phyloP scores from a whole-genome alignment of 2,113 vertebrate genomes.

The Lagopus muta region DNA sequence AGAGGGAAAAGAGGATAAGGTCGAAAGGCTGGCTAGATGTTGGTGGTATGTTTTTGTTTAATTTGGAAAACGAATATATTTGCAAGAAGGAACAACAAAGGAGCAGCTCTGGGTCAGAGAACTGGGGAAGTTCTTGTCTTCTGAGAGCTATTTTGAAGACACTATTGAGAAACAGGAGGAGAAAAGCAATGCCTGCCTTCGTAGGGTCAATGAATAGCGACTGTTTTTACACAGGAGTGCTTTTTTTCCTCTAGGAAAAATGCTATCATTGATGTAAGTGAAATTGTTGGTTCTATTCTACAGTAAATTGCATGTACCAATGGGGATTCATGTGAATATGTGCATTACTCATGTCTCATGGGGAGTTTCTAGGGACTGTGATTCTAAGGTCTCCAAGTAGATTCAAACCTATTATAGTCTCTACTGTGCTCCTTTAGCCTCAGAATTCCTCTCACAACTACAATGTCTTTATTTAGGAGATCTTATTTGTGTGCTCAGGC shows the following conservation, averaged over 20 bases:
- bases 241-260: not conserved
- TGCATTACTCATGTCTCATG: not conserved
- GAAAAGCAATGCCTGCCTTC: not conserved
- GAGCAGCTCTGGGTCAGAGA: not conserved
- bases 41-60: not conserved
- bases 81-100: not conserved
- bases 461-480: not conserved
- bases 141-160: not conserved
- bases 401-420: not conserved
- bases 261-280: not conserved
- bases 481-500: not conserved
- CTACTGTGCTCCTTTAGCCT: not conserved
- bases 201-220: not conserved
- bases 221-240: not conserved
- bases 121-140: not conserved
- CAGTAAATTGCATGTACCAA: not conserved
- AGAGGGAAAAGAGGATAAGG: not conserved
- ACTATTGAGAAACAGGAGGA: not conserved
- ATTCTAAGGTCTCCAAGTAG: not conserved
- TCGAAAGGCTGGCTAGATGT: not conserved
- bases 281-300: not conserved
- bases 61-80: not conserved
- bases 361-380: not conserved
- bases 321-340: not conserved
- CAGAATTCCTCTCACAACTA: not conserved